Evolutionary conservation across 2,113 vertebrate genomes (phyloP), one percentile per base, ranked within the genome.

Genomic region (Vireo altiloquus): DNA sequence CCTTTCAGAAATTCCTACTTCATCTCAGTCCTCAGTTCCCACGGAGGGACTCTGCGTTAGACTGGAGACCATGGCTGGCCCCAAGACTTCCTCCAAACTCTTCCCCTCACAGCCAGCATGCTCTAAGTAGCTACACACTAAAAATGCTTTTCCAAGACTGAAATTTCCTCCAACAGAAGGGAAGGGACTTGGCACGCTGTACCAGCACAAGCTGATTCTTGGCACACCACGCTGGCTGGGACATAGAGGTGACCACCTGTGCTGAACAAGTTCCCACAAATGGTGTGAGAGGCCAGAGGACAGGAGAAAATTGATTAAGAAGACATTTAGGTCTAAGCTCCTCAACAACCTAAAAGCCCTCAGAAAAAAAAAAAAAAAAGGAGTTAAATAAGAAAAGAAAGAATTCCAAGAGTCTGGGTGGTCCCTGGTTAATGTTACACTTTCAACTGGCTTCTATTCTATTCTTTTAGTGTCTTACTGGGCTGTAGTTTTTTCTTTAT

Each of bases 201-300:
- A 40, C 6, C 37, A 77, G 20, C 35, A 50, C 53, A 46, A 50
- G 15, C 13, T 63, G 68, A 65, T 17, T 37, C 17, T 54, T 15
- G 6, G 54, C 31, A 54, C 2, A 3, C 25, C 20, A 1, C 0
- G 0, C 40, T 3, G 10, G 37, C 37, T 25, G 4, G 63, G 42
- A 23, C 23, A 46, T 9, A 4, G 3, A 17, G 13, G n/a, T 12
- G 35, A 47, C 31, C 14, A 22, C 28, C 47, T 63, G 31, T 35
- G 33, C 35, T 87, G 66, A 56, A 39, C 0, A 0, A 68, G 13
- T 10, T 80, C 35, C 33, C 24, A 91, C 33, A 71, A 68, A 64
- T 4, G 39, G 10, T 59, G 18, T 0, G 0, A 92, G 15, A 74
- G 16, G 19, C 19, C 13, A 8, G 24, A 44, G 20, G 71, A 76